Percentiles rank a stretch among this genome's conserved stretches.
These are phyloP conservation scores for Sphyrna mokarran DNA, from an alignment of 2,113 vertebrate genomes.

Conservation along the genomic window DNA sequence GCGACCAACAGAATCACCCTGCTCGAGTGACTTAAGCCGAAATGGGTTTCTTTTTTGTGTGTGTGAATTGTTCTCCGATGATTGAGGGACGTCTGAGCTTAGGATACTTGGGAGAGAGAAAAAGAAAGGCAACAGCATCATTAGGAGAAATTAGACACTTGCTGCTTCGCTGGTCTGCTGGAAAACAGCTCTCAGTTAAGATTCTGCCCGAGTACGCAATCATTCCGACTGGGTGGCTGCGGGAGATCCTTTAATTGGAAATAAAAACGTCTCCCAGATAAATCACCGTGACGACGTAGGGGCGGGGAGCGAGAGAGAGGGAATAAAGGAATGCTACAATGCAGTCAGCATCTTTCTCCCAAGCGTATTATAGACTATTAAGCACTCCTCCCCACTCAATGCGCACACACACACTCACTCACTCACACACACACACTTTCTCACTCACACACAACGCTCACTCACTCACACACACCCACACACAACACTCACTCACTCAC, in stretches of 20 bases:
- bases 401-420: no score
- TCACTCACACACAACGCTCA: no score
- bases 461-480: no score
- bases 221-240: not conserved
- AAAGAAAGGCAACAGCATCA: not conserved
- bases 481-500: no score
- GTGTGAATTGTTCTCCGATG: not conserved
- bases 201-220: not conserved
- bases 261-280: not conserved
- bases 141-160: not conserved
- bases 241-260: not conserved
- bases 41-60: not conserved
- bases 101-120: not conserved
- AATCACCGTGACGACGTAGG: not conserved
- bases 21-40: not conserved
- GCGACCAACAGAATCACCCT: not conserved
- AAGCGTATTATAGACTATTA: not conserved
- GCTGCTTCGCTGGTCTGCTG: not conserved
- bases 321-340: no score
- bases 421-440: no score
- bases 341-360: not conserved
- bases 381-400: not conserved
- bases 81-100: not conserved
- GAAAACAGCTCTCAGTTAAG: not conserved
- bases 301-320: not conserved